Conservation (phyloP, 2,797 vertebrate genomes). For the Glyptemys insculpta region DNA sequence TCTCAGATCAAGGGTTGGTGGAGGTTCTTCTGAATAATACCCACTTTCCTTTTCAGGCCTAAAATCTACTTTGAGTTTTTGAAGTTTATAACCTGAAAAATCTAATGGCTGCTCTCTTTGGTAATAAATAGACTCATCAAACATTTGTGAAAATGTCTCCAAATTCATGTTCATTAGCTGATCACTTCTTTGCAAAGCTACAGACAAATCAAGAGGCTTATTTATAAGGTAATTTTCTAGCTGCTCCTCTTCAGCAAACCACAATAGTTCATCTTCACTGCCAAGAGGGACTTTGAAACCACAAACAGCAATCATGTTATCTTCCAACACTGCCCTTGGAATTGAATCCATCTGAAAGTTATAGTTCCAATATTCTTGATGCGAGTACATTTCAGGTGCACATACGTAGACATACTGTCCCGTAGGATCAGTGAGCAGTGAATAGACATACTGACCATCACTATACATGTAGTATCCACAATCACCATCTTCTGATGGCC, state of each 20-base stretch:
- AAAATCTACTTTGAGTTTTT: slow-evolving; percentile 90
- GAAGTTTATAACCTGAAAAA: slow-evolving; percentile 89
- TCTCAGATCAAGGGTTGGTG: slow-evolving; percentile 87
- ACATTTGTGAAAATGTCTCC: slow-evolving; percentile 91
- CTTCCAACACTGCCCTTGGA: slow-evolving; percentile 83
- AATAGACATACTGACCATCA: slow-evolving; percentile 94
- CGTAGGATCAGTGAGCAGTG: slow-evolving; percentile 92
- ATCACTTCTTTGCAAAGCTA: slow-evolving; percentile 89
- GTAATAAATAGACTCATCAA: slow-evolving; percentile 89
- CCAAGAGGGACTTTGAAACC: slow-evolving; percentile 93
- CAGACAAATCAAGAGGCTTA: slow-evolving; percentile 92
- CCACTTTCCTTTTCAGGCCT: slow-evolving; percentile 70
- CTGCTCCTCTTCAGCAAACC: slow-evolving; percentile 88
- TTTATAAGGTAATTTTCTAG: slow-evolving; percentile 83
- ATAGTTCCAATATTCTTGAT: slow-evolving; percentile 83
- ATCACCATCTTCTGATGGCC: slow-evolving; percentile 93
- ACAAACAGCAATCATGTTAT: slow-evolving; percentile 88
- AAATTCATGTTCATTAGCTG: slow-evolving; percentile 93
- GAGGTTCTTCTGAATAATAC: slow-evolving; percentile 78
- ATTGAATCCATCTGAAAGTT: slow-evolving; percentile 77
- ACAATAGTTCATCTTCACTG: slow-evolving; percentile 91
- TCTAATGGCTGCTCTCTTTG: slow-evolving; percentile 87
- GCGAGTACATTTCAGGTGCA: slow-evolving; percentile 81
- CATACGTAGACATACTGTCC: slow-evolving; percentile 94
- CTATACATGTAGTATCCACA: slow-evolving; percentile 97